Percentiles rank a stretch among this genome's conserved stretches.
phyloP scores from a whole-genome alignment of 2,888 invertebrate genomes.

The Scaptomyza flava region DNA sequence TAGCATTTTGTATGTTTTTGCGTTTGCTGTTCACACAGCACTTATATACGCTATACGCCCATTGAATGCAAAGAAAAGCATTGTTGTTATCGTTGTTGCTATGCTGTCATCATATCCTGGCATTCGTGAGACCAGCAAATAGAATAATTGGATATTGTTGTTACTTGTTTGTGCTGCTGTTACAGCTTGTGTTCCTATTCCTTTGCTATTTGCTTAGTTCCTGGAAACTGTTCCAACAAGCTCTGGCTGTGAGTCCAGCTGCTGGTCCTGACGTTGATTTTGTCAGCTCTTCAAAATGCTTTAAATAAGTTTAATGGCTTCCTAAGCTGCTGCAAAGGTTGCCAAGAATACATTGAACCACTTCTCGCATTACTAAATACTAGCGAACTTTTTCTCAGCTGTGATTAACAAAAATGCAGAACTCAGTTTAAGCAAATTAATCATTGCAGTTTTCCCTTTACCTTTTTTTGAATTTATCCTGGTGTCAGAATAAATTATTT shows the following conservation, averaged over 20 bases:
- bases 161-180: slow-evolving; percentile 63
- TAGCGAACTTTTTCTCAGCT: background rate
- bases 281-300: slow-evolving; percentile 65
- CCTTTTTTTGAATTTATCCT: too few relatives aligned
- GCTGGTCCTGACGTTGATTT: slow-evolving; percentile 61
- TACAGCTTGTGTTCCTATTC: slow-evolving; percentile 6
- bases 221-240: too few relatives aligned
- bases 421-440: background rate
- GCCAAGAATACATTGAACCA: slow-evolving; percentile 34
- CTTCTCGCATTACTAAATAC: background rate
- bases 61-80: background rate
- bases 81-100: slow-evolving; percentile 12
- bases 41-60: slow-evolving; percentile 5
- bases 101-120: slow-evolving; percentile 38
- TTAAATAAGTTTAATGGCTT: slow-evolving; percentile 72
- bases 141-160: slow-evolving; percentile 76
- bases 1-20: slow-evolving; percentile 52
- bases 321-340: slow-evolving; percentile 56
- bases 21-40: slow-evolving; percentile 11
- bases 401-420: background rate
- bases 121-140: slow-evolving; percentile 47
- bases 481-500: too few relatives aligned
- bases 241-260: slow-evolving; percentile 30
- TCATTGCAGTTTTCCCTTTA: too few relatives aligned
- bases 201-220: slow-evolving; percentile 14